Evolutionary conservation across 2,113 vertebrate species (phyloP).

Genomic region (Pterocles burchelli): DNA sequence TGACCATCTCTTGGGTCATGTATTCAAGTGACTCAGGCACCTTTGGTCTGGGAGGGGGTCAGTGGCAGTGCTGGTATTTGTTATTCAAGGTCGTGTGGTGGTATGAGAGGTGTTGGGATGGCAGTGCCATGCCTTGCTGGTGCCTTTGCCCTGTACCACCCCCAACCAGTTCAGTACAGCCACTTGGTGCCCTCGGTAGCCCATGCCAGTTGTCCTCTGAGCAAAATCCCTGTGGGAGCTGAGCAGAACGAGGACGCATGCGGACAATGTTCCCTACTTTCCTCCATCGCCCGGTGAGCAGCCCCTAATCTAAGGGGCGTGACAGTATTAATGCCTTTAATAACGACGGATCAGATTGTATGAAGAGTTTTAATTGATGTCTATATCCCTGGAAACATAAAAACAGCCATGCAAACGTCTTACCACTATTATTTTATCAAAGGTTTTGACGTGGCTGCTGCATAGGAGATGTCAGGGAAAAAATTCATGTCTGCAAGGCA

Average conservation of each 20-base stretch:
- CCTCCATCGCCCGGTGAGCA: conserved; percentile 55
- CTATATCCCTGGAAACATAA: conserved; percentile 73
- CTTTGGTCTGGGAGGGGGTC: neutral
- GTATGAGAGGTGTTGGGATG: neutral
- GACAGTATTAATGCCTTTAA: conserved; percentile 73
- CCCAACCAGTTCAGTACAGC: neutral
- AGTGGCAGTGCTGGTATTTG: neutral
- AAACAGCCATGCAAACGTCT: conserved; percentile 67
- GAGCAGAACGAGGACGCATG: neutral
- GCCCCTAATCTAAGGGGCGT: conserved; percentile 75
- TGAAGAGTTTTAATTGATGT: conserved; percentile 77
- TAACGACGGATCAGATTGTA: conserved; percentile 70
- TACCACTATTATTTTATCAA: conserved; percentile 71
- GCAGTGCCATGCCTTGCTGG: neutral
- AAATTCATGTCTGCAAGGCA: conserved; percentile 74
- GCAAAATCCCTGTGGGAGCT: neutral
- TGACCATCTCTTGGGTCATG: rapidly evolving
- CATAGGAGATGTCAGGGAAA: conserved; percentile 68
- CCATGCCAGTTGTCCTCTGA: neutral
- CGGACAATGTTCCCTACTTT: conserved; percentile 39
- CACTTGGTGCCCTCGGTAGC: neutral
- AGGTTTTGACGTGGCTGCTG: conserved; percentile 70
- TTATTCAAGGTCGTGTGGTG: neutral
- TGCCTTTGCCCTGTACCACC: neutral
- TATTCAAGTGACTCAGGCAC: neutral